Evolutionary conservation across 30 jellyfish, hydroid and myxozoan species (phyloP).

Genomic region (Haliclystus octoradiatus): DNA sequence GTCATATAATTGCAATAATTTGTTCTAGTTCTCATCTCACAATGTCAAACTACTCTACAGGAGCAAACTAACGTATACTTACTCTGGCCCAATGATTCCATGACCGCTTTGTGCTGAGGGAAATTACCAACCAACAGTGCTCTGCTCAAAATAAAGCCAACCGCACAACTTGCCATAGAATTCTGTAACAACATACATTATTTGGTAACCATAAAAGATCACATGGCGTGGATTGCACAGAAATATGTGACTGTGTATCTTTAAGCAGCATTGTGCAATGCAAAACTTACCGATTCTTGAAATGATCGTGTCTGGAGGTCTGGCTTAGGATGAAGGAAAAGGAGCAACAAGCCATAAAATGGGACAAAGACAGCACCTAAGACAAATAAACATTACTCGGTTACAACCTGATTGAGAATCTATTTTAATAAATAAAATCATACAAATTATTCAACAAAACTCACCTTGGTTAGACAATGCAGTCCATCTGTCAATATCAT

Average conservation of each 20-base stretch:
- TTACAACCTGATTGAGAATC: not conserved
- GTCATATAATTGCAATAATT: no score
- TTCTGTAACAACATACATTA: conserved; percentile 27
- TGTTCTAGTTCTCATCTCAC: no score
- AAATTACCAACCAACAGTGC: conserved; percentile 59
- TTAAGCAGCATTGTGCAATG: no score
- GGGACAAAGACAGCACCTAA: conserved; percentile 70
- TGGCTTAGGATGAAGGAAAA: conserved; percentile 71
- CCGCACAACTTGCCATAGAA: conserved; percentile 70
- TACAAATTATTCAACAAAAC: not conserved
- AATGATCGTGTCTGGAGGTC: conserved; percentile 81
- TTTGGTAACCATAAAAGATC: no score
- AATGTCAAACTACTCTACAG: no score
- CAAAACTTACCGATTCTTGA: conserved; percentile 81
- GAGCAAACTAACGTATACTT: no score
- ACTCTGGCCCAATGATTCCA: conserved; percentile 37
- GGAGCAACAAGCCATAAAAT: conserved; percentile 41
- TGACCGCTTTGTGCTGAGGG: conserved; percentile 63
- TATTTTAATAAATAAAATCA: not conserved
- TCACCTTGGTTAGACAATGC: conserved; percentile 79
- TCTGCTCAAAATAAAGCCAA: conserved; percentile 70
- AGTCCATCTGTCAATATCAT: conserved; percentile 54
- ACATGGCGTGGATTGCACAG: no score
- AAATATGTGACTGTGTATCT: no score
- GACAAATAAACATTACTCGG: not conserved